A percentile compares a stretch with the other conserved stretches of the same genome.
phyloP scores from a whole-genome alignment of 1,140 invertebrate genomes.

The Liolophura sinensis region DNA sequence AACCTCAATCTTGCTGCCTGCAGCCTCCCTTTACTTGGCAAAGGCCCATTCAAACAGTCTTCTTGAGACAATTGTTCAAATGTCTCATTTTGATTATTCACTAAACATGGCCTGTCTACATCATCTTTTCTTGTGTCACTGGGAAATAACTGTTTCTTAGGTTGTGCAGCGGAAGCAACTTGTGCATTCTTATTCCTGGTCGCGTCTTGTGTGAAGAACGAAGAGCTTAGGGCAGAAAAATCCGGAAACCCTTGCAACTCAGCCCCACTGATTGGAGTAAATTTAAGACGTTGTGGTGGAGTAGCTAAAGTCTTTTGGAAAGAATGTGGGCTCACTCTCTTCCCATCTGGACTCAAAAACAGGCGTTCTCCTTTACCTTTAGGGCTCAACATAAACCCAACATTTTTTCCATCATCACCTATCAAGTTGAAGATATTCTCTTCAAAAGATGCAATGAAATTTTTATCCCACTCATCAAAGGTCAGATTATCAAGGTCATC shows the following conservation, averaged over 20 bases:
- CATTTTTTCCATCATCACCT: conserved; percentile 21
- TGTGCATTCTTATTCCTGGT: conserved; percentile 8
- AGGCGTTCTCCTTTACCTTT: conserved; percentile 22
- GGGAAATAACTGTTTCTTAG: neutral
- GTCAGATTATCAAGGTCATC: conserved; percentile 9
- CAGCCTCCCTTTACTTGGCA: conserved; percentile 25
- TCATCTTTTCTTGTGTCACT: neutral
- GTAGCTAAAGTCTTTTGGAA: too few relatives aligned
- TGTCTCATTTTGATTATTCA: neutral
- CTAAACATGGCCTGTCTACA: neutral
- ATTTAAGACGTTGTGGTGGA: conserved; percentile 17
- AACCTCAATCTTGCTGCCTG: conserved; percentile 29
- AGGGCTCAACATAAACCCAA: conserved; percentile 27
- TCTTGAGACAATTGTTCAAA: neutral
- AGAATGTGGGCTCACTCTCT: conserved; percentile 8
- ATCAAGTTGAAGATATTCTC: conserved; percentile 34
- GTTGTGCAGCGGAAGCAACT: neutral
- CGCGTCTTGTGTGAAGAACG: too few relatives aligned
- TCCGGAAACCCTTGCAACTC: conserved; percentile 9
- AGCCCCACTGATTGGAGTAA: conserved; percentile 15
- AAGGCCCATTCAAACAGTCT: neutral
- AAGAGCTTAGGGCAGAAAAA: too few relatives aligned
- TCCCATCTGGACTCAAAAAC: conserved; percentile 23
- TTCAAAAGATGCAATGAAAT: conserved; percentile 34
- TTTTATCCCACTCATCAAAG: conserved; percentile 33